Evolutionary conservation across 2,888 invertebrate species (phyloP).

Genomic region (Spilosoma lubricipeda): DNA sequence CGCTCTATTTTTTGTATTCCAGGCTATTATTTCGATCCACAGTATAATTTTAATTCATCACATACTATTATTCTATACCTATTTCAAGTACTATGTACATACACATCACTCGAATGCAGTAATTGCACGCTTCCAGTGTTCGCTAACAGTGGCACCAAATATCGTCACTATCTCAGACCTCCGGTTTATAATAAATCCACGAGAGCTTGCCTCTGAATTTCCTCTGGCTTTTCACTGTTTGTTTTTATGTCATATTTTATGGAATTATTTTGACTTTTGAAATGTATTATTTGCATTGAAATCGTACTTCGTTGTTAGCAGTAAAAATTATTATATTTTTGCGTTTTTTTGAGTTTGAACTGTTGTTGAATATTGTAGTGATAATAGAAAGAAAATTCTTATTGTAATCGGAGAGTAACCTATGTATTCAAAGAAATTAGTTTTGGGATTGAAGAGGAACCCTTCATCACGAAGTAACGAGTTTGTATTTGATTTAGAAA

Average conservation of each 20-base stretch:
- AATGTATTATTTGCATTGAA: slow-evolving; percentile 39
- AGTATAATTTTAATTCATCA: background rate
- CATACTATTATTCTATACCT: background rate
- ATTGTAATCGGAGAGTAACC: background rate
- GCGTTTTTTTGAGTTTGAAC: background rate
- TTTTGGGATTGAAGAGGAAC: background rate
- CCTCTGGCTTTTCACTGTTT: slow-evolving; percentile 58
- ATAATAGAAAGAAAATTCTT: background rate
- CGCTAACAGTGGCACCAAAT: slow-evolving; percentile 34
- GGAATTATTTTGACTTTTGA: slow-evolving; percentile 39
- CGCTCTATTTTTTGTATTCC: background rate
- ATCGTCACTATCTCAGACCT: slow-evolving; percentile 35
- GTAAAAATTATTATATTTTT: slow-evolving; percentile 7
- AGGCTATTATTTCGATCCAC: background rate
- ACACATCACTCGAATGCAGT: background rate
- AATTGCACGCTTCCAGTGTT: slow-evolving; percentile 6
- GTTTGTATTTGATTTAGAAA: background rate
- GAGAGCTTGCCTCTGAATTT: slow-evolving; percentile 55
- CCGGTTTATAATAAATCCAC: slow-evolving; percentile 61
- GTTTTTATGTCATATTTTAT: slow-evolving; percentile 59
- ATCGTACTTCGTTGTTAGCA: slow-evolving; percentile 19
- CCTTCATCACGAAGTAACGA: background rate
- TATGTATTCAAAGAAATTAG: background rate
- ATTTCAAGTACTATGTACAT: background rate
- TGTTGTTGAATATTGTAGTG: background rate